Conservation (phyloP, 2,113 vertebrate species). For the Alexandromys fortis region DNA sequence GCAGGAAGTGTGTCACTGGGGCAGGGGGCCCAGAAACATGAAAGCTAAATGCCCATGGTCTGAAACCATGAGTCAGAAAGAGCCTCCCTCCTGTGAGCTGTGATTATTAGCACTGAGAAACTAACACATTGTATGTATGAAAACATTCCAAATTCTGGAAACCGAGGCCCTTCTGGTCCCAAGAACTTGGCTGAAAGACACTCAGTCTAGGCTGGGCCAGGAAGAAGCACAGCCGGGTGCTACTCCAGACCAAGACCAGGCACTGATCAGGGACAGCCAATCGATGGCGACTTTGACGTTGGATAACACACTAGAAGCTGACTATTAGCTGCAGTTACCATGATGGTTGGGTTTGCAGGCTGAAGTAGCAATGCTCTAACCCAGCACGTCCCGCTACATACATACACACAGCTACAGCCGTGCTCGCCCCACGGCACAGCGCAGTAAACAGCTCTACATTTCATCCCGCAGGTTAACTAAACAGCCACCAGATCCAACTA, state of each 20-base stretch:
- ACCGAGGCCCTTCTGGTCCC: not conserved
- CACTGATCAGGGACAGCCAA: not conserved
- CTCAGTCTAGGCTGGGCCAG: not conserved
- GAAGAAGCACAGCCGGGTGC: not conserved
- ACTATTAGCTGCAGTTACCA: not conserved
- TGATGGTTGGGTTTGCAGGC: not conserved
- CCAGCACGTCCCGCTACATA: not conserved
- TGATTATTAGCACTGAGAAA: not conserved
- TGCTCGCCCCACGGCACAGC: not conserved
- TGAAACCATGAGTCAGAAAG: not conserved
- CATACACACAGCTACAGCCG: not conserved
- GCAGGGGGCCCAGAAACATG: not conserved
- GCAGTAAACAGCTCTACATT: conserved; percentile 1
- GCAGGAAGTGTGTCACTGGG: not conserved
- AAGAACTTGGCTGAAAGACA: not conserved
- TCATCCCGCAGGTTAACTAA: conserved; percentile 39
- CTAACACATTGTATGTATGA: not conserved
- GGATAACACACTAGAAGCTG: conserved; percentile 19
- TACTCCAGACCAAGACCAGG: not conserved
- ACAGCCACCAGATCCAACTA: not conserved
- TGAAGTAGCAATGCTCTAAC: conserved; percentile 4
- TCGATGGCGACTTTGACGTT: not conserved
- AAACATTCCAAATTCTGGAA: not conserved
- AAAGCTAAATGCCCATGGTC: not conserved
- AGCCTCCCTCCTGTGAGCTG: not conserved